phyloP scores from a whole-genome alignment of 2,797 vertebrate genomes.

The Rhinoraja longicauda region DNA sequence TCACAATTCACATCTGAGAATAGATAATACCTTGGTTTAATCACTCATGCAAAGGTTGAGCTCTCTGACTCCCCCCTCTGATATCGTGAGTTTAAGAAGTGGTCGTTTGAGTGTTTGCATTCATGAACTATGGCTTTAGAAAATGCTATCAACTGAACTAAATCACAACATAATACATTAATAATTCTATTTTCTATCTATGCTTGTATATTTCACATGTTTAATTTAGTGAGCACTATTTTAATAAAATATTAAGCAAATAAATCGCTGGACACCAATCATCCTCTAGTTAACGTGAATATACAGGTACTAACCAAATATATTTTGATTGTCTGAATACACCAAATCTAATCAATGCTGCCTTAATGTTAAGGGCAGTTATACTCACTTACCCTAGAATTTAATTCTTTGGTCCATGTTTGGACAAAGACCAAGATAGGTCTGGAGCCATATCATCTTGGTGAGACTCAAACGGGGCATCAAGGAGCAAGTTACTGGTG shows the following conservation, averaged over 20 bases:
- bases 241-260: neutral
- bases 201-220: neutral
- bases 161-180: neutral
- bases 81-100: neutral
- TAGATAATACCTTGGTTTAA: neutral
- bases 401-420: too few relatives aligned
- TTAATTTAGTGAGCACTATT: neutral
- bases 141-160: neutral
- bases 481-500: too few relatives aligned
- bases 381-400: too few relatives aligned
- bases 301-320: too few relatives aligned
- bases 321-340: too few relatives aligned
- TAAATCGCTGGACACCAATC: neutral
- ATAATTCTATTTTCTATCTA: neutral
- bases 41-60: neutral
- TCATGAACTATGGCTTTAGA: neutral
- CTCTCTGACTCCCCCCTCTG: neutral
- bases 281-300: neutral
- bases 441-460: too few relatives aligned
- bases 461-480: too few relatives aligned
- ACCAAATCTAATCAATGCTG: too few relatives aligned
- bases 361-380: too few relatives aligned
- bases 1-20: neutral
- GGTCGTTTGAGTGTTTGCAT: neutral
- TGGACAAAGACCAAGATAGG: too few relatives aligned